Conservation (phyloP, 35 echinoderm and acorn worm species). For the Diadema setosum region DNA sequence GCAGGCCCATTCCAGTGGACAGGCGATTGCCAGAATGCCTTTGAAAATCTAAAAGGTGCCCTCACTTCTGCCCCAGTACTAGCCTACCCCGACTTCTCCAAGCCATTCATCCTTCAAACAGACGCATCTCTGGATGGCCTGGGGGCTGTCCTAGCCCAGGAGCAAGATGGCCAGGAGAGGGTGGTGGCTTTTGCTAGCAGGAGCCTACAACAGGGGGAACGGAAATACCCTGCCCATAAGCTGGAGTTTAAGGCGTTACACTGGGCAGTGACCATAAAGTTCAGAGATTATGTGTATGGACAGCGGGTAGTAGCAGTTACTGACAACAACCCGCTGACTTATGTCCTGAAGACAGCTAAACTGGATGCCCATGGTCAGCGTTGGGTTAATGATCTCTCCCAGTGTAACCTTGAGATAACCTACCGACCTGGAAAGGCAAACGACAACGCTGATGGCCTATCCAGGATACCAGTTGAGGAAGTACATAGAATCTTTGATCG, state of each 20-base stretch:
- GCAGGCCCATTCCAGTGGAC: neutral
- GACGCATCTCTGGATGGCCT: conserved; percentile 6
- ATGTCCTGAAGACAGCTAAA: conserved; percentile 44
- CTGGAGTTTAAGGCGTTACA: conserved; percentile 36
- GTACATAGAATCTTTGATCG: neutral
- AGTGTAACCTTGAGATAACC: conserved; percentile 40
- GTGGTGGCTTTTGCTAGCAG: neutral
- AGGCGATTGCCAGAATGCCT: neutral
- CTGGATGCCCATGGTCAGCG: conserved; percentile 44
- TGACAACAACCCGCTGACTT: conserved; percentile 53
- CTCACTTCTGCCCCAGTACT: neutral
- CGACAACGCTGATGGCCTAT: conserved; percentile 47
- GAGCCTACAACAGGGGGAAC: neutral
- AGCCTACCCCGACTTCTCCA: neutral
- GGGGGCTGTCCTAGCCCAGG: conserved; percentile 17
- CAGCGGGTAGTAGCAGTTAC: conserved; percentile 3
- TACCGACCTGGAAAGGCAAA: conserved; percentile 31
- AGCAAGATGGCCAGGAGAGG: neutral
- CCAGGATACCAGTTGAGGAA: neutral
- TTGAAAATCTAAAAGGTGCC: conserved; percentile 13
- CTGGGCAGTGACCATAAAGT: conserved; percentile 41
- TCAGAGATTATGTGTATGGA: conserved; percentile 48
- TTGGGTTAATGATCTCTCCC: conserved; percentile 23
- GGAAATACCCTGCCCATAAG: neutral
- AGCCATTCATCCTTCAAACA: conserved; percentile 22